These are phyloP conservation scores for Actinemys pallida DNA, from an alignment of 2,113 vertebrate species.

Conservation along the genomic window DNA sequence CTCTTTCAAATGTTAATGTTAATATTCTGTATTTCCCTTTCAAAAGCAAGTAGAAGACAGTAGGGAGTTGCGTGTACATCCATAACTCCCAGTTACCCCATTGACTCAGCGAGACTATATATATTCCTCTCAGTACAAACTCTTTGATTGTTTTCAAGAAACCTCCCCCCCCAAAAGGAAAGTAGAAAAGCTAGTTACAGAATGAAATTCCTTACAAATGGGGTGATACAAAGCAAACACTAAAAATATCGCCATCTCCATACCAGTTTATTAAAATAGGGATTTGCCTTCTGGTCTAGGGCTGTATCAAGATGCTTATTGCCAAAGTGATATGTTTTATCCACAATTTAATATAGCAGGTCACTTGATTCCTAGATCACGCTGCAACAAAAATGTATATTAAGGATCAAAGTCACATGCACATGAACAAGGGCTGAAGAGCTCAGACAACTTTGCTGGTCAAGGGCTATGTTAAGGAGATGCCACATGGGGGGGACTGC, in stretches of 20 bases:
- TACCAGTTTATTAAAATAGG: conserved; percentile 55
- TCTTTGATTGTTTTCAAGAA: conserved; percentile 55
- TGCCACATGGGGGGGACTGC: background rate
- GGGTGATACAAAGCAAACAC: conserved; percentile 52
- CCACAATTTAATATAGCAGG: background rate
- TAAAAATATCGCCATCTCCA: conserved; percentile 53
- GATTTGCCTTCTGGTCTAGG: conserved; percentile 33
- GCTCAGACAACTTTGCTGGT: background rate
- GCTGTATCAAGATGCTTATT: background rate
- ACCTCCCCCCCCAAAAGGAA: conserved; percentile 29
- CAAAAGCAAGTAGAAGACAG: background rate
- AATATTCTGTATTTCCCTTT: background rate
- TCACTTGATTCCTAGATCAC: background rate
- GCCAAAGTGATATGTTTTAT: background rate
- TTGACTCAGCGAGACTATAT: background rate
- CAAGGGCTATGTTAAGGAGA: background rate
- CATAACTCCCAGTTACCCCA: background rate
- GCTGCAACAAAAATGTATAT: background rate
- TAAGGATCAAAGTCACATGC: background rate
- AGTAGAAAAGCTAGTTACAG: conserved; percentile 43
- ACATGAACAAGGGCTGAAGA: background rate
- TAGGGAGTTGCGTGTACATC: background rate
- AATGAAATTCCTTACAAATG: conserved; percentile 59
- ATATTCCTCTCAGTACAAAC: background rate
- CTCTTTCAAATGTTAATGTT: background rate